Percentiles rank a stretch among this genome's conserved stretches.
Conservation (phyloP, 2,888 invertebrate genomes). For the Schrankia costaestrigalis region DNA sequence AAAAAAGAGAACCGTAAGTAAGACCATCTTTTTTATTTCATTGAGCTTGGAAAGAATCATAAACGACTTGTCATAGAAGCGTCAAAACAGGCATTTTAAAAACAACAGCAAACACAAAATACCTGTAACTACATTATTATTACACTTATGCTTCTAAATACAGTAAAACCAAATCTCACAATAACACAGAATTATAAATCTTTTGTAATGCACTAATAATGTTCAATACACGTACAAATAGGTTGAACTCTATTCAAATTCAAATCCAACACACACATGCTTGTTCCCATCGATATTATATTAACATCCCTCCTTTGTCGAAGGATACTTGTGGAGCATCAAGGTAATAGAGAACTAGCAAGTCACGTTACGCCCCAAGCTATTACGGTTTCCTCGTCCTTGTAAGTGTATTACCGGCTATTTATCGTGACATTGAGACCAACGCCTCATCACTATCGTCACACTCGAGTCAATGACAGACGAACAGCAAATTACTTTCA, state of each 20-base stretch:
- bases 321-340: constrained; percentile 65
- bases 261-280: constrained; percentile 47
- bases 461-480: constrained; percentile 40
- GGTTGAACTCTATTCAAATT: constrained; percentile 36
- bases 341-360: constrained; percentile 66
- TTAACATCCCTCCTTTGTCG: constrained; percentile 65
- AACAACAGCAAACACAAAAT: no score
- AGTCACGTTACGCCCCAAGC: constrained; percentile 68
- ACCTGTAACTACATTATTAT: no score
- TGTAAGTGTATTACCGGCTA: constrained; percentile 70
- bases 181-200: constrained; percentile 28
- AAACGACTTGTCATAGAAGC: no score
- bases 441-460: constrained; percentile 45
- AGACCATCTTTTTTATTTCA: no score
- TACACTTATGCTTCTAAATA: no score
- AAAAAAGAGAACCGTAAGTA: no score
- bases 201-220: constrained; percentile 24
- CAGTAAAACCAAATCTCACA: constrained; percentile 4
- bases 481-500: constrained; percentile 38
- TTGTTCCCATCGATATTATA: constrained; percentile 57
- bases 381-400: constrained; percentile 58
- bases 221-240: constrained; percentile 30
- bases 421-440: constrained; percentile 67
- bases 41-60: no score
- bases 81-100: no score